A percentile compares a stretch with the other conserved stretches of the same genome.
Conservation (phyloP, 2,888 invertebrate genomes). For the Epinotia demarniana region DNA sequence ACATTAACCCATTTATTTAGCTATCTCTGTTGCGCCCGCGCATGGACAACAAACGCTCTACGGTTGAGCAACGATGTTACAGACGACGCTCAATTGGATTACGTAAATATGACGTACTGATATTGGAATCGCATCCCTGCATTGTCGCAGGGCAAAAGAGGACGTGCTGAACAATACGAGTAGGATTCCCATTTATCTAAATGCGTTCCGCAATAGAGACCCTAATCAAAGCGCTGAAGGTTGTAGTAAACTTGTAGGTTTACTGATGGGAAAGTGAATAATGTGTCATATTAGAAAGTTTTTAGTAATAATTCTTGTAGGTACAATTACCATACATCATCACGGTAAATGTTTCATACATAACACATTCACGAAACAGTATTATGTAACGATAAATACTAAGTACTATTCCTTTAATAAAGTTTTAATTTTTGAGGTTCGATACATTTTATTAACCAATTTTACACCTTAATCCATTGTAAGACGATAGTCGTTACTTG, state of each 20-base stretch:
- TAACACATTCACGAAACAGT: neutral
- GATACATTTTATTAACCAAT: neutral
- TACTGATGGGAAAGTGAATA: neutral
- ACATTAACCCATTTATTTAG: constrained; percentile 38
- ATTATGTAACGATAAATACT: neutral
- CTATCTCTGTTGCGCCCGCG: constrained; percentile 20
- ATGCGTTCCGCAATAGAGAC: too few species aligned
- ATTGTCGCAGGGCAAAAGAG: too few species aligned
- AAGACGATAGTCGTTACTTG: too few species aligned
- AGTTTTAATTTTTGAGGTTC: neutral
- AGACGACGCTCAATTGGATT: neutral
- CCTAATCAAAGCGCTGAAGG: constrained; percentile 21
- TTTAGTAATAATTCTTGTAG: neutral
- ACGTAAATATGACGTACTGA: neutral
- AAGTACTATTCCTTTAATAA: neutral
- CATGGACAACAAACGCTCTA: constrained; percentile 4
- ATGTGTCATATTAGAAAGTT: neutral
- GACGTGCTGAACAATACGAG: too few species aligned
- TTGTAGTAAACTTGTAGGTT: constrained; percentile 8
- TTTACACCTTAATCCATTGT: too few species aligned
- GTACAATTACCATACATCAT: neutral
- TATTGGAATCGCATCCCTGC: neutral
- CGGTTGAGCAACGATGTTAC: constrained; percentile 24
- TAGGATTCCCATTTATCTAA: too few species aligned
- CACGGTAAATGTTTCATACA: neutral